Base-by-base conservation (phyloP, 2,113 vertebrate species). In the Scophthalmus maximus region DNA sequence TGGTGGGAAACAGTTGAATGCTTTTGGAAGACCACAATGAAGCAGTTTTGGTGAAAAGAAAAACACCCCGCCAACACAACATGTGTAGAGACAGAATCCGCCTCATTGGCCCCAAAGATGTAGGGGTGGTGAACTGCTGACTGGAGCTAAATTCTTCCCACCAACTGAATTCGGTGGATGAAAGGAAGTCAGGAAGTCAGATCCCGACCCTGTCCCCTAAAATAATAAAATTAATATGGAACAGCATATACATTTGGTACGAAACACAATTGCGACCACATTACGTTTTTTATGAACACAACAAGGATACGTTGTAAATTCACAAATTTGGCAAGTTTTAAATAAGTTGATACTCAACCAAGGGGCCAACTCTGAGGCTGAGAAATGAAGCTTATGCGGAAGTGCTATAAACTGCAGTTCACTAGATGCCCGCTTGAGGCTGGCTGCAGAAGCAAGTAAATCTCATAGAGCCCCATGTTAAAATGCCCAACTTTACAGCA, bases 21-120 rank as follows among this genome's bases (percentile, higher is more conserved):
- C 59, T 53, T 61, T 69, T 81, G 68, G 51, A 61, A 78, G 64
- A 87, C 90, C 88, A 79, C 86, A 81, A 44, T 85, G 76, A 91
- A 78, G 90, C 87, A 89, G 38, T 64, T 46, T 51, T 72, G 50
- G 63, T 77, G 0, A 46, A 72, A 68, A 61, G 42, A 50, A 68
- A 75, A 74, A 63, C 27, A 61, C 30, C 49, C 32, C 0, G 34
- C 61, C 40, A 40, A 57, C 62, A 68, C 63, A 12, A 12, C 59
- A 71, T 64, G 15, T 61, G 57, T 22, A 30, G 66, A 56, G 30
- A 27, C 60, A 74, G 64, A 40, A 60, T 55, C 65, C 61, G 20
- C 67, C 20, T 72, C 42, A 25, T 23, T 69, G 62, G 30, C 58
- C 46, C 15, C 12, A 6, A 9, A 8, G 65, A 42, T 44, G 23